Conservation (phyloP, 37 sponge, comb jelly and placozoan species). For the Chondrilla cf. caribensis region DNA sequence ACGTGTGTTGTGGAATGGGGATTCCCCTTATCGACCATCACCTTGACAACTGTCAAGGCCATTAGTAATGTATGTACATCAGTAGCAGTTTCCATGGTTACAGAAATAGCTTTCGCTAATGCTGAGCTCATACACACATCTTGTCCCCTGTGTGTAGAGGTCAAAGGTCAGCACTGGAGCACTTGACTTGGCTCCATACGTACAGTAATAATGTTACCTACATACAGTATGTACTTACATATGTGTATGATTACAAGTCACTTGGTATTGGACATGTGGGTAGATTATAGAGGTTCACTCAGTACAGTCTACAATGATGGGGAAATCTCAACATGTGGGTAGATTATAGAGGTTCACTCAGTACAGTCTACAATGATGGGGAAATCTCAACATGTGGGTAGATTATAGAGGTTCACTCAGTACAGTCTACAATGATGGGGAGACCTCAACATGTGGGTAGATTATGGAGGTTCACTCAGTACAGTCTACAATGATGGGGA, state of each 20-base stretch:
- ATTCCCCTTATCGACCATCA: background rate
- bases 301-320: too few species aligned
- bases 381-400: background rate
- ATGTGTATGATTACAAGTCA: too few species aligned
- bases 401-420: background rate
- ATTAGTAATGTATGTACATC: background rate
- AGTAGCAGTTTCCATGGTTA: background rate
- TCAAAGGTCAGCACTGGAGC: too few species aligned
- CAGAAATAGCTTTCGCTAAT: background rate
- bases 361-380: too few species aligned
- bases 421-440: too few species aligned
- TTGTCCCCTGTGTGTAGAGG: background rate
- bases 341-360: background rate
- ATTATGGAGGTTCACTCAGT: background rate
- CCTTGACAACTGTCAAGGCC: constrained; percentile 5
- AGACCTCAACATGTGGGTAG: background rate
- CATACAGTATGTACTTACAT: too few species aligned
- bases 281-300: background rate
- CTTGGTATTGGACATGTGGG: background rate
- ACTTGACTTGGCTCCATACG: background rate
- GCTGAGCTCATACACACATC: background rate
- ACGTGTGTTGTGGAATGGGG: background rate
- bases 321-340: background rate
- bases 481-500: too few species aligned
- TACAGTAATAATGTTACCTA: too few species aligned